These are phyloP conservation scores for Chlamydotis undulata DNA, from an alignment of 2,113 vertebrate species.

Conservation along the genomic window DNA sequence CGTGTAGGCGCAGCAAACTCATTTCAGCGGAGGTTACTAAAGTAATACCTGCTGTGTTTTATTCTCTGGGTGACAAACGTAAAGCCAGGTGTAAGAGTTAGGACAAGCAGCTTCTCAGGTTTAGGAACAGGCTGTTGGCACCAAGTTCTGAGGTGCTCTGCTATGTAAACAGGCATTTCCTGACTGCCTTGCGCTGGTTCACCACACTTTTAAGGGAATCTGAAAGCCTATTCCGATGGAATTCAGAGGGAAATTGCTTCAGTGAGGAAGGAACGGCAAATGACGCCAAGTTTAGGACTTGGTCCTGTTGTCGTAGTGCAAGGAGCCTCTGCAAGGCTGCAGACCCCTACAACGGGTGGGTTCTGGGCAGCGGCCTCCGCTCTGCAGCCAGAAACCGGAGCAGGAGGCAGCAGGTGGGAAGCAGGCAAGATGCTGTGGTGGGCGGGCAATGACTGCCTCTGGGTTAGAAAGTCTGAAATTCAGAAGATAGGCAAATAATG, in stretches of 20 bases:
- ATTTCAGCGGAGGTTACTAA: not conserved
- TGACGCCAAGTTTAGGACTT: not conserved
- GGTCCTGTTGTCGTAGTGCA: accelerated
- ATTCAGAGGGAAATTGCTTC: not conserved
- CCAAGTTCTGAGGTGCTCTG: not conserved
- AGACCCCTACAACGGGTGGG: accelerated
- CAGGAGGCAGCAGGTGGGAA: not conserved
- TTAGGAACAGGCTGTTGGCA: not conserved
- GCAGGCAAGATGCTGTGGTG: accelerated
- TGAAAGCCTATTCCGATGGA: not conserved
- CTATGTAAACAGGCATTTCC: not conserved
- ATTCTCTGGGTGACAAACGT: not conserved
- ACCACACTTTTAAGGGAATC: not conserved
- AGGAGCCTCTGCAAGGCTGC: not conserved
- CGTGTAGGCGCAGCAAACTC: not conserved
- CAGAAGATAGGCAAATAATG: not conserved
- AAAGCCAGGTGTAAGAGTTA: not conserved
- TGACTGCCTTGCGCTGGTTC: not conserved
- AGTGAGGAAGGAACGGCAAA: not conserved
- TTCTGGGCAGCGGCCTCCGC: not conserved
- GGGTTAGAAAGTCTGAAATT: not conserved
- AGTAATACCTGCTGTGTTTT: not conserved
- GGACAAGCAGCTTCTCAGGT: not conserved
- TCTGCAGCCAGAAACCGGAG: not conserved
- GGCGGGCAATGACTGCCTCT: accelerated